These are phyloP conservation scores for Drosophila paramelanica DNA, from an alignment of 2,888 invertebrate species.

Conservation along the genomic window DNA sequence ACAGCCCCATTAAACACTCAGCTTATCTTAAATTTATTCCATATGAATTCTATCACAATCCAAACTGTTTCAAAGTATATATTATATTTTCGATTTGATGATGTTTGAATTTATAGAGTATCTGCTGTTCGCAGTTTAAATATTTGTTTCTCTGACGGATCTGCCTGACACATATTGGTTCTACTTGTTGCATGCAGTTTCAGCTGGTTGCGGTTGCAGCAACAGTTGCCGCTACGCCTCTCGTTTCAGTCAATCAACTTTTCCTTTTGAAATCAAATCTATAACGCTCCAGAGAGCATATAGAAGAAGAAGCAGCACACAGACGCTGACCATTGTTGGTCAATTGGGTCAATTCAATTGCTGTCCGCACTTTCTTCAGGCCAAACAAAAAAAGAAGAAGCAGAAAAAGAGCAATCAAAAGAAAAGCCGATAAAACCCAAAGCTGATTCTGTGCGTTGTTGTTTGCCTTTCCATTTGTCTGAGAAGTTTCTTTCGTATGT, in stretches of 20 bases:
- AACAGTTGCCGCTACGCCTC: not conserved
- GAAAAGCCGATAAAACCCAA: conserved; percentile 18
- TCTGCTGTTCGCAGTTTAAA: not conserved
- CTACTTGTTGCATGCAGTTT: conserved; percentile 53
- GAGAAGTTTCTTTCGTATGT: conserved; percentile 59
- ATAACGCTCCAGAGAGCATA: conserved; percentile 23
- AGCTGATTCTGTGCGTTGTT: conserved; percentile 34
- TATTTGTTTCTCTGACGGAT: conserved; percentile 46
- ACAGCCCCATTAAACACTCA: not conserved
- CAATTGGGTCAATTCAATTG: conserved; percentile 79
- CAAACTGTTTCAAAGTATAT: too few species aligned
- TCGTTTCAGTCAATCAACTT: conserved; percentile 75
- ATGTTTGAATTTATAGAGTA: not conserved
- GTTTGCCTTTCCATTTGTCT: conserved; percentile 56
- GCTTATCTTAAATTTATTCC: not conserved
- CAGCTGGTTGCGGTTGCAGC: conserved; percentile 32
- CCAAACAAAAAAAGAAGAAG: conserved; percentile 32
- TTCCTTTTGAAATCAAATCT: conserved; percentile 74
- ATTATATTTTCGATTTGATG: too few species aligned
- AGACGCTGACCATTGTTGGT: conserved; percentile 61
- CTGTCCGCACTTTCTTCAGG: conserved; percentile 67
- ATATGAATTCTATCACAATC: not conserved
- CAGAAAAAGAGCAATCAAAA: conserved; percentile 10
- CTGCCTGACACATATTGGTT: conserved; percentile 53
- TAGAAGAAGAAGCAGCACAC: conserved; percentile 4